Conservation (phyloP, 2,888 invertebrate genomes). For the Ceramica pisi region DNA sequence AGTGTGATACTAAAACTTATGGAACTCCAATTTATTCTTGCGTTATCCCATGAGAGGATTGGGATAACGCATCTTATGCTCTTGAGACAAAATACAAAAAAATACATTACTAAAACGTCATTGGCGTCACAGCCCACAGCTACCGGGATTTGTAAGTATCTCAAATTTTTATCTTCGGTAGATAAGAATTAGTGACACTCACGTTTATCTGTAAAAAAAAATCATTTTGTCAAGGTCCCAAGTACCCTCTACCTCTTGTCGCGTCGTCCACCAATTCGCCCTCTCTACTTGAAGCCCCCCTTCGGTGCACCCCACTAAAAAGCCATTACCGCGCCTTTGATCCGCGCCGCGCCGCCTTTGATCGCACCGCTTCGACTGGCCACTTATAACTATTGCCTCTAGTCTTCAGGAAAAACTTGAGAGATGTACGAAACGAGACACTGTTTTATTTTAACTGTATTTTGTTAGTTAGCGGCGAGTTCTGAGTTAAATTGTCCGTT, state of each 20-base stretch:
- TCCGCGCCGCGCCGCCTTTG: constrained; percentile 82
- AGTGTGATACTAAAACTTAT: not conserved
- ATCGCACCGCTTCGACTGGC: constrained; percentile 85
- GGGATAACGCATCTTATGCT: no score
- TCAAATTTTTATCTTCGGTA: not conserved
- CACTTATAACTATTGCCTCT: constrained; percentile 83
- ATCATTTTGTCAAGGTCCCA: not conserved
- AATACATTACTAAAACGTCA: not conserved
- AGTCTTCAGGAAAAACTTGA: constrained; percentile 61
- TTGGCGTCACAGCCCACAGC: not conserved
- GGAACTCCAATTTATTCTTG: not conserved
- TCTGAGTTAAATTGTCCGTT: constrained; percentile 14
- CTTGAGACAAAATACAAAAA: not conserved
- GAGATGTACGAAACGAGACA: constrained; percentile 36
- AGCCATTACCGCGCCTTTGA: constrained; percentile 88
- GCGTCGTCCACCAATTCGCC: constrained; percentile 66
- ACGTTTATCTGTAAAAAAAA: constrained; percentile 8
- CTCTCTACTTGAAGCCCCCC: constrained; percentile 78
- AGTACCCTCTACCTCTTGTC: constrained; percentile 54
- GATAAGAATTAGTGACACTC: constrained; percentile 30
- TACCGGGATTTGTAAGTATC: not conserved
- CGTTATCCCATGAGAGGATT: not conserved
- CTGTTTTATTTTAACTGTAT: constrained; percentile 39
- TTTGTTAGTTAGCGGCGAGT: constrained; percentile 22
- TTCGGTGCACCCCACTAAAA: constrained; percentile 79